Evolutionary conservation across 2,888 invertebrate genomes (phyloP).

Genomic region (Seira musarum): DNA sequence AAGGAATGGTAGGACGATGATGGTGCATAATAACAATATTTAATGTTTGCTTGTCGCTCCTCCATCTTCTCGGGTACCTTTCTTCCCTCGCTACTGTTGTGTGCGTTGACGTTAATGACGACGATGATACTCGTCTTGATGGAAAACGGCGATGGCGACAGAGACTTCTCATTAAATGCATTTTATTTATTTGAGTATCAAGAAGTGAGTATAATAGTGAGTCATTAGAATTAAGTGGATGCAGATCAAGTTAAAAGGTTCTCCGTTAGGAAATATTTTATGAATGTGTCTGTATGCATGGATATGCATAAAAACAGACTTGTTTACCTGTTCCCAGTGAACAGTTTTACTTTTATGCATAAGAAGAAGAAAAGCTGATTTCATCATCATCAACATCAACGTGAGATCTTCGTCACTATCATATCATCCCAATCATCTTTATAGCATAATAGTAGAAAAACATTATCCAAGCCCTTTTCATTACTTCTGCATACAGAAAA

Average conservation of each 20-base stretch:
- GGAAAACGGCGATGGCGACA: constrained; percentile 53
- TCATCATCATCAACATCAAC: constrained; percentile 25
- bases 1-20: constrained; percentile 4
- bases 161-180: constrained; percentile 45
- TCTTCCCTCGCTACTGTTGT: constrained; percentile 1
- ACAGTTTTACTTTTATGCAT: background rate
- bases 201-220: constrained; percentile 33
- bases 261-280: constrained; percentile 17
- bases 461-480: background rate
- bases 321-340: constrained; percentile 1
- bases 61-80: constrained; percentile 6
- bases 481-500: background rate
- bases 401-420: background rate
- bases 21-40: constrained; percentile 38
- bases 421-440: too few relatives aligned
- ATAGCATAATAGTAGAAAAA: constrained; percentile 7
- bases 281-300: background rate
- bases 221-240: constrained; percentile 60
- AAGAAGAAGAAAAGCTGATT: constrained; percentile 20
- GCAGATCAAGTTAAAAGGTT: constrained; percentile 59
- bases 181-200: constrained; percentile 37
- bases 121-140: constrained; percentile 49
- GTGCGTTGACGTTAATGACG: constrained; percentile 40
- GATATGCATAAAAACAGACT: background rate
- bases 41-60: constrained; percentile 27